Conservation (phyloP, 2,888 invertebrate genomes). For the Troides aeacus region DNA sequence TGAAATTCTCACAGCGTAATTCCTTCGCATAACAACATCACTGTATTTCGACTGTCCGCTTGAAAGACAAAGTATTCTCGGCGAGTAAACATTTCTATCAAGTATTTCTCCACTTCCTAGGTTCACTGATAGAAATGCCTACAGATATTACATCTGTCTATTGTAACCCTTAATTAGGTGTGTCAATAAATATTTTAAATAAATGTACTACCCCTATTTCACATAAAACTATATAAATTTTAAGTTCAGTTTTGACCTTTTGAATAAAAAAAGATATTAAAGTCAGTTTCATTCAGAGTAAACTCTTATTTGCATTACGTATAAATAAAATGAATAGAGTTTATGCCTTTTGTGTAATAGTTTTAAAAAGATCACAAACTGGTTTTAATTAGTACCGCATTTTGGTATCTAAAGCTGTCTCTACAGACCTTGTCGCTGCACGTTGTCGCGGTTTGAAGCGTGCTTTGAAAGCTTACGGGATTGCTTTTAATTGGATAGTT, state of each 20-base stretch:
- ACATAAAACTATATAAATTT: no score
- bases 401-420: constrained; percentile 6
- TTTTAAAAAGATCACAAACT: neutral
- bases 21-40: neutral
- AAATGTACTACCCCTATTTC: no score
- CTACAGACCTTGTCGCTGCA: neutral
- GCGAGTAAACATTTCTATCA: no score
- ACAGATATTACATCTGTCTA: no score
- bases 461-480: constrained; percentile 10
- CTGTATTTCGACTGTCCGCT: neutral
- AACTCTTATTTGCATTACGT: neutral
- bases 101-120: no score
- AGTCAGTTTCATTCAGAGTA: neutral
- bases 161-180: no score
- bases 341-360: neutral
- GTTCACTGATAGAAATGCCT: no score
- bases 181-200: no score
- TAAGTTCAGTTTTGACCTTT: no score
- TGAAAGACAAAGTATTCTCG: no score
- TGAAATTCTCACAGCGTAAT: neutral
- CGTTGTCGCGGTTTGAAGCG: constrained; percentile 9
- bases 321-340: neutral
- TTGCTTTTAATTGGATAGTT: constrained; percentile 7
- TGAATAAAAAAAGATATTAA: no score
- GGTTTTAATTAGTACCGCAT: constrained; percentile 12